Percentiles rank a stretch among this genome's conserved stretches.
phyloP scores from a whole-genome alignment of 2,113 vertebrate genomes.

The Malurus melanocephalus region DNA sequence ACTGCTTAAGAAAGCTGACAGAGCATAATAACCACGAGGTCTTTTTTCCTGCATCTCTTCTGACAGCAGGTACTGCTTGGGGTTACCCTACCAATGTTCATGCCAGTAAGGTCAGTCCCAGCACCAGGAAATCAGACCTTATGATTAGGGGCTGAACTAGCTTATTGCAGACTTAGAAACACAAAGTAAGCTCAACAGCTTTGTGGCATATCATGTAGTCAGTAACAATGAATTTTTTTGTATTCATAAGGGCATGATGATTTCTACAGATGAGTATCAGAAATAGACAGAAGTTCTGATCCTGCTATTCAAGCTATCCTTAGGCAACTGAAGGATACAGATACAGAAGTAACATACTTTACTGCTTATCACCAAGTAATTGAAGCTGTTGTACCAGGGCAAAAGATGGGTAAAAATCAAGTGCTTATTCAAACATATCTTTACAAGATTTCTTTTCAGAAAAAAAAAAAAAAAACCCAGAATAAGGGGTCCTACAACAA shows the following conservation, averaged over 20 bases:
- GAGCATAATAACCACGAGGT: background rate
- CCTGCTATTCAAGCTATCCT: background rate
- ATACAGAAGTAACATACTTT: background rate
- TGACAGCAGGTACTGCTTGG: rapidly evolving
- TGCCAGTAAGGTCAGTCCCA: background rate
- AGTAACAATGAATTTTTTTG: background rate
- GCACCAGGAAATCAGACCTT: background rate
- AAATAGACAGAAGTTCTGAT: background rate
- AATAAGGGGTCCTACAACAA: background rate
- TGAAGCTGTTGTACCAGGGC: background rate
- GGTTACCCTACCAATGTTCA: background rate
- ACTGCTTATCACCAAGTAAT: background rate
- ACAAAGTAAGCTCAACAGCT: background rate
- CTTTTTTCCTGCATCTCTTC: background rate
- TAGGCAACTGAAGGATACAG: background rate
- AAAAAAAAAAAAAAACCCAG: background rate
- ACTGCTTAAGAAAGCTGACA: background rate
- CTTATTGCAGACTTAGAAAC: background rate
- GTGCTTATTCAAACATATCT: background rate
- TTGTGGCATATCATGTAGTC: background rate
- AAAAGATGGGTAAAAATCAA: background rate
- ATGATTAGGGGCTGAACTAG: background rate
- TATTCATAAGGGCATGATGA: background rate
- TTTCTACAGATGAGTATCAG: background rate
- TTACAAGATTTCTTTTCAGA: background rate